Evolutionary conservation across 2,888 invertebrate species (phyloP).

Genomic region (Scaptomyza cyrtandrae): DNA sequence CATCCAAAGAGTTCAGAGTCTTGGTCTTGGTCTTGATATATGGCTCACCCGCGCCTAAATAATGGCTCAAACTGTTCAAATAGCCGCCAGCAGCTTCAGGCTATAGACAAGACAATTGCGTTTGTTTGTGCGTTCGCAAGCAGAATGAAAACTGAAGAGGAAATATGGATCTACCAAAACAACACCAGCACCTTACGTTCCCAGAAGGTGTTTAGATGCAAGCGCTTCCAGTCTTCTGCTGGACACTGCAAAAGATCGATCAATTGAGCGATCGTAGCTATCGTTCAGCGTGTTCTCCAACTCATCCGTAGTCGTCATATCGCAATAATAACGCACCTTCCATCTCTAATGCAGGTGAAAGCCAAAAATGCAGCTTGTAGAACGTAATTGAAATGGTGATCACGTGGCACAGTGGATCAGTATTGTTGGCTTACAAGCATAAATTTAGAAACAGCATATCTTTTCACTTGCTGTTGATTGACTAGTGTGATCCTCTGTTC

Average conservation of each 20-base stretch:
- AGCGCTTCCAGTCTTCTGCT: constrained; percentile 81
- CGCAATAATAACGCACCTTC: constrained; percentile 41
- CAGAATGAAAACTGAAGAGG: too few species aligned
- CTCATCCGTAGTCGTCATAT: constrained; percentile 17
- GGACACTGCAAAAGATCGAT: constrained; percentile 14
- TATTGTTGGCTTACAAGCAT: neutral
- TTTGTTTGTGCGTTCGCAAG: neutral
- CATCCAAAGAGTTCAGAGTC: constrained; percentile 14
- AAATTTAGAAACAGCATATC: constrained; percentile 1
- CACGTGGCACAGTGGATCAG: constrained; percentile 53
- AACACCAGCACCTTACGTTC: constrained; percentile 48
- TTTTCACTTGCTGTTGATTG: too few species aligned
- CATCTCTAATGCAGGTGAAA: constrained; percentile 41
- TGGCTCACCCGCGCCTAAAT: constrained; percentile 73
- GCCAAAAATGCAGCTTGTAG: constrained; percentile 47
- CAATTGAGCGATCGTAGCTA: constrained; percentile 52
- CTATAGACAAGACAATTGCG: constrained; percentile 68
- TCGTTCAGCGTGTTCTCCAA: neutral
- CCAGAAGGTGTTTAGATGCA: constrained; percentile 80
- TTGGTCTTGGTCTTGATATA: constrained; percentile 60
- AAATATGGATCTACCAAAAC: neutral
- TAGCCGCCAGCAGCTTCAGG: constrained; percentile 75
- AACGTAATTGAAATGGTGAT: constrained; percentile 65
- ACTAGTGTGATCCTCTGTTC: too few species aligned
- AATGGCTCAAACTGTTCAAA: constrained; percentile 69